Percentiles rank a stretch among this genome's conserved stretches.
Conservation (phyloP, 1,140 invertebrate species). For the Bicyclus anynana region DNA sequence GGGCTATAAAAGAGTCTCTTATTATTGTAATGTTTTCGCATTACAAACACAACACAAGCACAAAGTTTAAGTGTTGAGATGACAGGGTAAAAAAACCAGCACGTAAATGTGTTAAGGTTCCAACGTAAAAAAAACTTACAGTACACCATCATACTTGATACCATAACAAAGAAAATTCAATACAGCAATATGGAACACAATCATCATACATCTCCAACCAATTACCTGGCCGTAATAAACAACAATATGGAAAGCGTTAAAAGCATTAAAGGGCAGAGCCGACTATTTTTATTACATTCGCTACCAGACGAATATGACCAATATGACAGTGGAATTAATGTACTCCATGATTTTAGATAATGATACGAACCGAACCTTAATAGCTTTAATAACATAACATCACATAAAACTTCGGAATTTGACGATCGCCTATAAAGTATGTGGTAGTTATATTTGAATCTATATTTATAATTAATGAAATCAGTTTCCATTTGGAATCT, state of each 20-base stretch:
- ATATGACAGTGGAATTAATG: slow-evolving; percentile 57
- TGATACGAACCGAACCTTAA: slow-evolving; percentile 43
- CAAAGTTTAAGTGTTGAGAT: no score
- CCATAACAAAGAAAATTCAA: not conserved
- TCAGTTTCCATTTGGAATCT: slow-evolving; percentile 38
- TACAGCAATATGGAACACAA: slow-evolving; percentile 9
- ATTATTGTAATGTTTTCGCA: no score
- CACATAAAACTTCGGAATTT: slow-evolving; percentile 19
- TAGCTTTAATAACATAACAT: slow-evolving; percentile 25
- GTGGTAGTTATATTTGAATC: slow-evolving; percentile 50
- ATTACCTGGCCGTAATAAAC: slow-evolving; percentile 17
- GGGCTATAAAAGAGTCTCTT: no score
- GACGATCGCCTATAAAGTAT: slow-evolving; percentile 24
- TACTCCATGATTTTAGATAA: slow-evolving; percentile 46
- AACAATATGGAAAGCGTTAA: slow-evolving; percentile 22
- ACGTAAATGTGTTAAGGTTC: slow-evolving; percentile 1
- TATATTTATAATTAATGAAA: slow-evolving; percentile 61
- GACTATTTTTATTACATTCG: slow-evolving; percentile 18
- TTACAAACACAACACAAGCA: no score
- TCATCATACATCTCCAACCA: slow-evolving; percentile 23
- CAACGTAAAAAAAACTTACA: not conserved
- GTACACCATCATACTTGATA: not conserved
- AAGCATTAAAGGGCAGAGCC: slow-evolving; percentile 19
- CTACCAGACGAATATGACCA: slow-evolving; percentile 47
- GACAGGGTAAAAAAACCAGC: no score